These are phyloP conservation scores for Paramormyrops kingsleyae DNA, from an alignment of 2,113 vertebrate genomes.

Conservation along the genomic window DNA sequence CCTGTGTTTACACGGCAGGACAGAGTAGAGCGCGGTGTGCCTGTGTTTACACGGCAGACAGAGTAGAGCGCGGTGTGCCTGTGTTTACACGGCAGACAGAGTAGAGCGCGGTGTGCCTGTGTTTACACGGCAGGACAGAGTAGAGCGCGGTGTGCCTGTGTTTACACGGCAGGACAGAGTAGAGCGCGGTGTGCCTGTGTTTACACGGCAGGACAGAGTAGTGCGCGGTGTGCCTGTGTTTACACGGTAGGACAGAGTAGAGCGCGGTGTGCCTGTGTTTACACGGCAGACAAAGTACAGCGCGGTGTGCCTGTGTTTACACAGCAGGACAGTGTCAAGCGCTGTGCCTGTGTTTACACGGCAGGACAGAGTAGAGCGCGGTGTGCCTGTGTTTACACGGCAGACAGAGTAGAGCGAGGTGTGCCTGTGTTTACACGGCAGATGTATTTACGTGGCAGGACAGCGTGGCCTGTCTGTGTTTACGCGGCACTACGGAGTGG, in stretches of 20 bases:
- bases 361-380: no score
- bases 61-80: not conserved
- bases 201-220: slow-evolving; percentile 7
- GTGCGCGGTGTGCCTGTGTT: not conserved
- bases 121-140: not conserved
- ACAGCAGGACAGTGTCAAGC: no score
- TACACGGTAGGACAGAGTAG: not conserved
- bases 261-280: no score
- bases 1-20: not conserved
- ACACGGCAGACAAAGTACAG: no score
- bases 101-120: not conserved
- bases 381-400: not conserved
- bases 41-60: not conserved
- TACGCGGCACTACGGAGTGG: not conserved
- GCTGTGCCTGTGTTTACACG: no score
- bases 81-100: not conserved
- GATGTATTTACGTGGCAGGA: not conserved
- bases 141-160: not conserved
- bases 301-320: no score
- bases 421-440: no score
- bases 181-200: not conserved
- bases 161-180: not conserved
- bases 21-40: not conserved
- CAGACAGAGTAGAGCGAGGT: no score
- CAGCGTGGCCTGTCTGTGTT: not conserved